Conservation (phyloP, 2,797 vertebrate genomes). For the Leuciscus waleckii region DNA sequence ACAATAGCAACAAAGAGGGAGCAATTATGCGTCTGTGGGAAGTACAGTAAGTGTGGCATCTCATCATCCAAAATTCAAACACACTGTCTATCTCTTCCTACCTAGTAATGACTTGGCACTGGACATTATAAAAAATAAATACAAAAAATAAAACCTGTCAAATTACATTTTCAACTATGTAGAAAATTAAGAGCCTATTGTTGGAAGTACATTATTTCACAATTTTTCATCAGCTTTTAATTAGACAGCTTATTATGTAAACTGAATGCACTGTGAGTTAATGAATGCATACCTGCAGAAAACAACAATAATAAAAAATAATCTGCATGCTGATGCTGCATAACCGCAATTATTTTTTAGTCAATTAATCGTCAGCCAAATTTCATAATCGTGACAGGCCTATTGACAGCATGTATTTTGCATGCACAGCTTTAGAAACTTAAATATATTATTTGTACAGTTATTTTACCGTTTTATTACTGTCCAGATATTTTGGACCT, state of each 20-base stretch:
- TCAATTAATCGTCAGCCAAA: too few relatives aligned
- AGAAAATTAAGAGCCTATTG: neutral
- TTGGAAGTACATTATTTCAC: neutral
- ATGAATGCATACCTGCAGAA: neutral
- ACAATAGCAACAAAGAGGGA: slow-evolving; percentile 9
- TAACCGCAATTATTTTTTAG: too few relatives aligned
- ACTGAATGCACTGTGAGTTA: neutral
- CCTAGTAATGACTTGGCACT: neutral
- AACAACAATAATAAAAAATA: neutral
- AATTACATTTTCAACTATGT: neutral
- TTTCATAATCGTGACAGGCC: too few relatives aligned
- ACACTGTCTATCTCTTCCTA: neutral
- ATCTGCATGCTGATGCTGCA: neutral
- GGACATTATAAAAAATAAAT: neutral
- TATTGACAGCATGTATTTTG: too few relatives aligned
- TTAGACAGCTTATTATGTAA: slow-evolving; percentile 7
- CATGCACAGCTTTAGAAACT: too few relatives aligned
- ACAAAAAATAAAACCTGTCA: neutral
- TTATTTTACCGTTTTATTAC: neutral
- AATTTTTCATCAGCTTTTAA: neutral
- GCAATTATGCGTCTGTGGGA: neutral
- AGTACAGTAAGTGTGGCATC: neutral
- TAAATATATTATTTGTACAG: neutral
- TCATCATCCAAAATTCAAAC: neutral
- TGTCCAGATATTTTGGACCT: neutral